Evolutionary conservation across 2,888 invertebrate genomes (phyloP).

Genomic region (Ennomos erosarius): DNA sequence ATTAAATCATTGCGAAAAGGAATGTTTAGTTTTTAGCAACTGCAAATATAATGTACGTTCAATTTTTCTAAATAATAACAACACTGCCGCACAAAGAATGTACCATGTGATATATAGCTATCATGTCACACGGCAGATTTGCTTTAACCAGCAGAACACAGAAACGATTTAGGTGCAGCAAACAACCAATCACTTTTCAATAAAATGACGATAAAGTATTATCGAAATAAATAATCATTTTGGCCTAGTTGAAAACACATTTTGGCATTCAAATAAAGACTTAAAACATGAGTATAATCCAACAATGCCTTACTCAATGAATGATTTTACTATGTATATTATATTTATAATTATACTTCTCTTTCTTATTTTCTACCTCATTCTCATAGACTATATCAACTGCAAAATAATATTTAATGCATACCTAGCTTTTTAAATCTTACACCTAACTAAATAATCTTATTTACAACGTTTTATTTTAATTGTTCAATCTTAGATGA

Average conservation of each 20-base stretch:
- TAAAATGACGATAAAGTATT: constrained; percentile 39
- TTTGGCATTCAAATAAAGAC: constrained; percentile 72
- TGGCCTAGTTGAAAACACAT: constrained; percentile 67
- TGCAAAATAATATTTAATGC: constrained; percentile 79
- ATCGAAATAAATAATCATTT: constrained; percentile 63
- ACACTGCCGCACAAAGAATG: constrained; percentile 8
- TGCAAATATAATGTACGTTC: constrained; percentile 27
- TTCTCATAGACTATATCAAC: constrained; percentile 68
- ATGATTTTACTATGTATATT: constrained; percentile 63
- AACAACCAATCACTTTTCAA: constrained; percentile 41
- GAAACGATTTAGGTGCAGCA: constrained; percentile 26
- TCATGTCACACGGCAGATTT: background rate
- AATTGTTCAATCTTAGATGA: constrained; percentile 74
- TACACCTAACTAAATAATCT: constrained; percentile 76
- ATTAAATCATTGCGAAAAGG: constrained; percentile 50
- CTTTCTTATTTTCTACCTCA: constrained; percentile 57
- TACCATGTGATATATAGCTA: background rate
- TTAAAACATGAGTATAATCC: constrained; percentile 71
- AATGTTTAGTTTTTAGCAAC: constrained; percentile 50
- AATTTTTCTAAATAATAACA: constrained; percentile 28
- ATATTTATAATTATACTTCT: constrained; percentile 63
- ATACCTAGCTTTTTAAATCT: constrained; percentile 76
- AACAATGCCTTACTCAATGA: constrained; percentile 65
- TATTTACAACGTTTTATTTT: constrained; percentile 77
- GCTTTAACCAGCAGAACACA: constrained; percentile 1